These are phyloP conservation scores for Papilio gigon DNA, from an alignment of 2,888 invertebrate species.

Conservation along the genomic window DNA sequence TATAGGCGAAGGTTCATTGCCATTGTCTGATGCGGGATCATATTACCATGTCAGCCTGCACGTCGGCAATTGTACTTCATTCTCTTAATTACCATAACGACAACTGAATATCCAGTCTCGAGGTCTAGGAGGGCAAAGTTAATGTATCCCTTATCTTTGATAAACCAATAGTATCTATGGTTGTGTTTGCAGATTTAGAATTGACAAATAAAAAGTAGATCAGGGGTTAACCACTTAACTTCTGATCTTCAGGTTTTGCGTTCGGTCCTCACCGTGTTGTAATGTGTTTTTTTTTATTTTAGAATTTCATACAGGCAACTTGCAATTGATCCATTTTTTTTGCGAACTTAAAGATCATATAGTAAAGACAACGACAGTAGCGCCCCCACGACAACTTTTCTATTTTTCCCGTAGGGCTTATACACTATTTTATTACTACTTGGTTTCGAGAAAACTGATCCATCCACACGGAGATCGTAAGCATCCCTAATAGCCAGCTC, in stretches of 20 bases:
- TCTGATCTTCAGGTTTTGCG: too few species aligned
- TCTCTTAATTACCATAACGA: constrained; percentile 4
- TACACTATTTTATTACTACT: not conserved
- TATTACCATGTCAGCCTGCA: not conserved
- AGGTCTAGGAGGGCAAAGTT: not conserved
- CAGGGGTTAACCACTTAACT: too few species aligned
- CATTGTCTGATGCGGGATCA: constrained; percentile 6
- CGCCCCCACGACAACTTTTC: too few species aligned
- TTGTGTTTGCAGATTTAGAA: too few species aligned
- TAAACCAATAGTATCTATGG: too few species aligned
- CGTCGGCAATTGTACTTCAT: not conserved
- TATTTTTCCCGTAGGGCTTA: not conserved
- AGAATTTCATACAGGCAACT: too few species aligned
- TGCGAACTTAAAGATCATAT: too few species aligned
- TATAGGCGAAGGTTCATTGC: constrained; percentile 1
- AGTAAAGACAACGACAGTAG: too few species aligned
- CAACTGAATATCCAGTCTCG: not conserved
- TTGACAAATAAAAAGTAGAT: too few species aligned
- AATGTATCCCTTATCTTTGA: not conserved
- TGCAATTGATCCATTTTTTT: too few species aligned
- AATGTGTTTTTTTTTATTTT: too few species aligned
- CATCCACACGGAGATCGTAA: not conserved
- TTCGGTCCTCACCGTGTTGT: too few species aligned
- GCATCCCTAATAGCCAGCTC: not conserved
- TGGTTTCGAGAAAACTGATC: not conserved